phyloP scores from a whole-genome alignment of 2,113 vertebrate genomes.

The Ariopsis seemanni region DNA sequence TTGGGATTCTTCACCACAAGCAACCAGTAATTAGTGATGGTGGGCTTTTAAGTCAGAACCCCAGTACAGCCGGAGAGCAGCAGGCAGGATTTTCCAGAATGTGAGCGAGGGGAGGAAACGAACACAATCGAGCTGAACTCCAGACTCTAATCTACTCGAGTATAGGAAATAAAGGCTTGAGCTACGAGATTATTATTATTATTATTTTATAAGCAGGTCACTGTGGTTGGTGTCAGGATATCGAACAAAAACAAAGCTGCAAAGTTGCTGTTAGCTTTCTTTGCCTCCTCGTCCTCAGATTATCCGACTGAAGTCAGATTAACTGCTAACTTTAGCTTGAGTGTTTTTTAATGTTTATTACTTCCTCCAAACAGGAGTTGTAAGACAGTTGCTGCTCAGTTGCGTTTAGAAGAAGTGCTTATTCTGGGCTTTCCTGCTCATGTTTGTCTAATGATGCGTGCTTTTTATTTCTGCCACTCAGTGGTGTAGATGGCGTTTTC shows the following conservation, averaged over 20 bases:
- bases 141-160: background rate
- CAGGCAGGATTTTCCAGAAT: no score
- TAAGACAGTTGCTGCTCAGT: background rate
- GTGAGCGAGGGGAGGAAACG: background rate
- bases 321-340: background rate
- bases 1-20: background rate
- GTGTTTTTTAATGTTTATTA: background rate
- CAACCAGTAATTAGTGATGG: background rate
- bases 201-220: no score
- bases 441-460: background rate
- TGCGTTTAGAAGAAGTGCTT: background rate
- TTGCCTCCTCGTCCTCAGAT: background rate
- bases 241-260: background rate
- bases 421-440: background rate
- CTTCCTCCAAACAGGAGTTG: background rate
- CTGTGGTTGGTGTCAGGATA: no score
- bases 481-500: background rate
- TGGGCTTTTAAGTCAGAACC: background rate
- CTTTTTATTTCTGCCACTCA: background rate
- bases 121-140: background rate
- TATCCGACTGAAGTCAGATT: background rate
- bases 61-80: no score
- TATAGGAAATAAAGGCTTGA: background rate
- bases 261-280: background rate
- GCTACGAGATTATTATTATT: background rate